Evolutionary conservation across 2,888 invertebrate genomes (phyloP).

Genomic region (Linnaemya vulpina): DNA sequence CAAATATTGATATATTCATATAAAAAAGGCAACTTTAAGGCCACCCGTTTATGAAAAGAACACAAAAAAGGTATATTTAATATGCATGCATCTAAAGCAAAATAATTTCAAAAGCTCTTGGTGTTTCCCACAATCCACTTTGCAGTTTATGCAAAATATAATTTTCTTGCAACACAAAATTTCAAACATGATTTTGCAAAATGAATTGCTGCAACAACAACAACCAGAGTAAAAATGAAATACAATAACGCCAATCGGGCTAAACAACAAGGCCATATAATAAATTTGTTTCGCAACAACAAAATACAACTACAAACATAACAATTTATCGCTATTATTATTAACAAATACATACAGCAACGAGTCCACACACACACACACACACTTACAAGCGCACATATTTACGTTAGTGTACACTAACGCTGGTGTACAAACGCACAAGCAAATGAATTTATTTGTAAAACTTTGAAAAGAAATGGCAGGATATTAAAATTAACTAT

Average conservation of each 20-base stretch:
- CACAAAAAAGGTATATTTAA: no score
- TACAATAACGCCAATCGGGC: not conserved
- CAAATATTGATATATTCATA: no score
- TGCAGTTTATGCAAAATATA: not conserved
- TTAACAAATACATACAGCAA: conserved; percentile 28
- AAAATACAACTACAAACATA: conserved; percentile 47
- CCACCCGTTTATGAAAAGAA: no score
- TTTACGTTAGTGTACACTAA: not conserved
- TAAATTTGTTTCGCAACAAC: conserved; percentile 36
- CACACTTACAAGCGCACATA: no score
- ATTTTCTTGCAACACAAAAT: conserved; percentile 26
- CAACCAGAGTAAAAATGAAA: conserved; percentile 1
- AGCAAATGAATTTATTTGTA: conserved; percentile 36
- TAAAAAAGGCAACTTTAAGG: no score
- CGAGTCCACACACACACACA: conserved; percentile 14
- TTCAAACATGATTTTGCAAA: conserved; percentile 16
- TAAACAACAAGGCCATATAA: conserved; percentile 32
- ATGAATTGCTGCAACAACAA: not conserved
- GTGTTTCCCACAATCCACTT: not conserved
- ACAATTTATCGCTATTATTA: conserved; percentile 69
- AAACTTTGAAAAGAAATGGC: conserved; percentile 59
- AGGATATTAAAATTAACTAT: conserved; percentile 70
- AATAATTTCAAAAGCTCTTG: no score
- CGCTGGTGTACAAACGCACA: not conserved
- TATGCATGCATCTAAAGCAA: no score